These are phyloP conservation scores for Drosophila malerkotliana DNA, from an alignment of 1,140 invertebrate genomes.

Conservation along the genomic window DNA sequence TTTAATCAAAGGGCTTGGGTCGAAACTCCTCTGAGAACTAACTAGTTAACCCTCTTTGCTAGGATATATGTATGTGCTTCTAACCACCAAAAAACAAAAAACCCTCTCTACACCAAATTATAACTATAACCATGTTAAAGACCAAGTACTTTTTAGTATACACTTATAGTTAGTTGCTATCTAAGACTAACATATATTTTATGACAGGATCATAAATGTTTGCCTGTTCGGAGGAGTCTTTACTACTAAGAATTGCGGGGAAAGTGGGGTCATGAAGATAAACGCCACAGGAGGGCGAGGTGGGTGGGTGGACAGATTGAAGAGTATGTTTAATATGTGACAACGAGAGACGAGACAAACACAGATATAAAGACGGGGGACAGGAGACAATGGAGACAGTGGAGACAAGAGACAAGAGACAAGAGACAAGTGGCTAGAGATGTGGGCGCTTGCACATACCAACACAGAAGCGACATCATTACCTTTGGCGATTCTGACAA, in stretches of 20 bases:
- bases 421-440: slow-evolving; percentile 29
- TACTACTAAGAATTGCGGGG: slow-evolving; percentile 9
- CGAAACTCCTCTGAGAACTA: neutral
- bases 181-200: slow-evolving; percentile 36
- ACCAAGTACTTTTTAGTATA: neutral
- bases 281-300: slow-evolving; percentile 1
- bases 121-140: too few species aligned
- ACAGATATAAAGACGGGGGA: slow-evolving; percentile 16
- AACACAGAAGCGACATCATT: slow-evolving; percentile 69
- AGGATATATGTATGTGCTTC: too few species aligned
- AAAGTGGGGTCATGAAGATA: slow-evolving; percentile 6
- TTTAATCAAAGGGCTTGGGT: neutral
- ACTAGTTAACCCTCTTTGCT: too few species aligned
- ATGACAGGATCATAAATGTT: slow-evolving; percentile 12
- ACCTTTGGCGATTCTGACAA: slow-evolving; percentile 75
- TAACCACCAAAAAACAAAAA: too few species aligned
- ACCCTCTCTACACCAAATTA: too few species aligned
- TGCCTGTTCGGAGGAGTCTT: slow-evolving; percentile 6
- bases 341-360: slow-evolving; percentile 35
- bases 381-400: slow-evolving; percentile 2
- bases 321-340: slow-evolving; percentile 44
- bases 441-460: slow-evolving; percentile 24
- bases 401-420: slow-evolving; percentile 10
- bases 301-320: neutral
- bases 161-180: slow-evolving; percentile 19